Evolutionary conservation across 2,797 vertebrate genomes (phyloP), one percentile per base, ranked within the genome.

Genomic region (Lateolabrax maculatus): DNA sequence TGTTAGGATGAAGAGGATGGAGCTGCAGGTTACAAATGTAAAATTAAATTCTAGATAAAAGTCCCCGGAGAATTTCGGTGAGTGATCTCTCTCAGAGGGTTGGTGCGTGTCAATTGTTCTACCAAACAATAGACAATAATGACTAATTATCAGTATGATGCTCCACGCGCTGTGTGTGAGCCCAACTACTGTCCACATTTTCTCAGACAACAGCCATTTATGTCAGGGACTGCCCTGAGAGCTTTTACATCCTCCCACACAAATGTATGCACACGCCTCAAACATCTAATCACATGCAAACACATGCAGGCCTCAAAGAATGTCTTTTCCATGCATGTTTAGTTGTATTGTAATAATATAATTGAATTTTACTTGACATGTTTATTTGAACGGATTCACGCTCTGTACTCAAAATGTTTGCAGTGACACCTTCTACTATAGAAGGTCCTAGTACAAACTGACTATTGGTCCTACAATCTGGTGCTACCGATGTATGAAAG

Each of bases 31-130:
- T 41, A 64, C 16, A 80, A 6, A 55, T 76, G 34, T 48, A 9
- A 73, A 63, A 71, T 37, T 13, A 37, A 57, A 60, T n/a, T 48
- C 9, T 52, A 60, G 53, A 62, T 53, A n/a, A 62, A 65, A 34
- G 12, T n/a, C 64, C 7, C 13, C 3, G 9, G 31, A 43, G 31
- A 53, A 41, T 37, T 44, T 18, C 51, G 31, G 9, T 34, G 56
- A n/a, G 18, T 41, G 31, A 72, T 18, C 16, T 71, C 6, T 25
- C 16, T 37, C 31, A 55, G n/a, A n/a, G n/a, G n/a, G n/a, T n/a
- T n/a, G n/a, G n/a, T n/a, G n/a, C n/a, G n/a, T n/a, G n/a, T n/a
- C n/a, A n/a, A n/a, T n/a, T 48, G 37, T 13, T 67, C 2, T 9
- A 48, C 5, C 49, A 55, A 58, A 67, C 41, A 2, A n/a, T n/a